Base-by-base conservation (phyloP, 2,888 invertebrate species). In the Acronicta leporina region DNA sequence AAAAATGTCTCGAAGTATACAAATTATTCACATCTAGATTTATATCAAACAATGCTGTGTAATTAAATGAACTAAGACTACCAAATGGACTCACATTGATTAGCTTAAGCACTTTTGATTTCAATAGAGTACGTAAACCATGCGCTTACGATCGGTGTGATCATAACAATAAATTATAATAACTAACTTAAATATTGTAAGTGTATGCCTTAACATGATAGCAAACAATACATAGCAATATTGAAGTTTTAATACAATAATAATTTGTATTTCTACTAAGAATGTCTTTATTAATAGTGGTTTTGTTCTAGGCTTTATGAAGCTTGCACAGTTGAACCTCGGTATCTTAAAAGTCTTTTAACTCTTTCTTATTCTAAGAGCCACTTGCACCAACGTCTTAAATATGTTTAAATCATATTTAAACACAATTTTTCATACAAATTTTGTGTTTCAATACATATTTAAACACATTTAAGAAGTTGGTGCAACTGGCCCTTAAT, bases 21-120 rank as follows among this genome's bases (percentile, higher is more conserved):
- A 14, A 48, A 42, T 55, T n/a, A 33, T 51, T 42, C 5, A 13
- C 42, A 48, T 9, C 15, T 43, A 43, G 16, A 41, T 33, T 38
- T 53, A 40, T 38, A 45, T 27, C 33, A 15, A 45, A 43, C 6
- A 8, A n/a, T 25, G 35, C 46, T 57, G 63, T 49, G 49, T 16
- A n/a, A 20, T 30, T 16, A 40, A 27, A 35, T 62, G 41, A 20
- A 40, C n/a, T 44, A 51, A 47, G n/a, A 15, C 9, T 40, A 15
- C 14, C 30, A 30, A 30, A 33, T 33, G 33, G 13, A 43, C 15
- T 50, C 14, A 20, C 5, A 13, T 27, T 6, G 30, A 5, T 13
- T 13, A 35, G 13, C 11, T 13, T 13, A n/a, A 13, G n/a, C n/a
- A 5, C 35, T n/a, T 5, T 38, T 38, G 5, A n/a, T 38, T 38